Conservation (phyloP, 2,888 invertebrate genomes). For the Netelia virgata region DNA sequence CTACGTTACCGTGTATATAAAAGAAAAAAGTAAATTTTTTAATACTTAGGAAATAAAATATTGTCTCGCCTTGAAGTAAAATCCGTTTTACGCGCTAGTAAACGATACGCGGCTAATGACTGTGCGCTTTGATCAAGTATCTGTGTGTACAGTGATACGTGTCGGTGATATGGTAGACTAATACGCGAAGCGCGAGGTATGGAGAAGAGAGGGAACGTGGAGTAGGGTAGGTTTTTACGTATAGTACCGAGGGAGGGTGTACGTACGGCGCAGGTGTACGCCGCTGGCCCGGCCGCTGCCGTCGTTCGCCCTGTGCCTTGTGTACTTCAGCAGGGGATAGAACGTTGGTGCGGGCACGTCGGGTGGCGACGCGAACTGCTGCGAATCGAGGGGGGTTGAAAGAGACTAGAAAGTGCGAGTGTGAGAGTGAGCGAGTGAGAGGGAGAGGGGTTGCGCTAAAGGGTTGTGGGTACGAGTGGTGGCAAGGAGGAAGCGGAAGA, state of each 20-base stretch:
- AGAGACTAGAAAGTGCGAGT: conserved; percentile 60
- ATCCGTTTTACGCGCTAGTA: background rate
- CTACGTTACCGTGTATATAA: too few relatives aligned
- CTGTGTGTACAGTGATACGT: conserved; percentile 16
- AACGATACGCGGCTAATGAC: conserved; percentile 25
- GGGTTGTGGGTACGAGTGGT: conserved; percentile 69
- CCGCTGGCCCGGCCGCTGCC: conserved; percentile 79
- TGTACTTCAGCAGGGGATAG: conserved; percentile 74
- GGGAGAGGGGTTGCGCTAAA: conserved; percentile 64
- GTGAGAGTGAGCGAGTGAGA: conserved; percentile 57
- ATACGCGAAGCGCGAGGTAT: conserved; percentile 42
- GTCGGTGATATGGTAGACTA: conserved; percentile 19
- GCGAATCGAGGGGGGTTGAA: conserved; percentile 55
- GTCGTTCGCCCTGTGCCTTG: conserved; percentile 73
- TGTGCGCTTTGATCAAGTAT: background rate
- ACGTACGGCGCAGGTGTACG: conserved; percentile 79
- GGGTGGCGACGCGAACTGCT: conserved; percentile 62
- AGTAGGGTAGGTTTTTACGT: conserved; percentile 44
- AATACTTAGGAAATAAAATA: too few relatives aligned
- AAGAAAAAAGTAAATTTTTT: too few relatives aligned
- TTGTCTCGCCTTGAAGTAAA: background rate
- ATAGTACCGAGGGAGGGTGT: conserved; percentile 56
- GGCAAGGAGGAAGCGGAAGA: conserved; percentile 57
- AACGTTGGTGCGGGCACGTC: conserved; percentile 71
- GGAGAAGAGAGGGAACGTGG: conserved; percentile 33